phyloP scores from a whole-genome alignment of 2,888 invertebrate genomes.

The Ophion costatus region DNA sequence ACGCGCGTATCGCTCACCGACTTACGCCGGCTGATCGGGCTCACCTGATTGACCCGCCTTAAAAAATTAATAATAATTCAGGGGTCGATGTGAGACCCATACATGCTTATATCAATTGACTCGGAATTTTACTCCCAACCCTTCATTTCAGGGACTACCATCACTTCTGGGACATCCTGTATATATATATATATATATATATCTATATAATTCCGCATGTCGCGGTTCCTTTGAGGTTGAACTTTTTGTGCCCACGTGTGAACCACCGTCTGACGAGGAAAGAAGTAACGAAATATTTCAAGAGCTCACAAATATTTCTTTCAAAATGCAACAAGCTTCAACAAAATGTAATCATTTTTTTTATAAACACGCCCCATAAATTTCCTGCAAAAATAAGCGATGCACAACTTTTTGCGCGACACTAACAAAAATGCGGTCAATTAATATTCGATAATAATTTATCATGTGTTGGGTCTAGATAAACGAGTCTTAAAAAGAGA shows the following conservation, averaged over 20 bases:
- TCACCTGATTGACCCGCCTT: neutral
- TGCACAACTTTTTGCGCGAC: too few relatives aligned
- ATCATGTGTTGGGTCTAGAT: neutral
- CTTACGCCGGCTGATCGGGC: too few relatives aligned
- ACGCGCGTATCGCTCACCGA: too few relatives aligned
- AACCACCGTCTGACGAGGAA: neutral
- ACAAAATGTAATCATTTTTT: neutral
- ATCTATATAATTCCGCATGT: slow-evolving; percentile 6
- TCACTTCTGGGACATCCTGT: neutral
- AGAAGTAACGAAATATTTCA: too few relatives aligned
- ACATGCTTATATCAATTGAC: too few relatives aligned
- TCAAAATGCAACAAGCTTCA: neutral
- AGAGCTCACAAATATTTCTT: neutral
- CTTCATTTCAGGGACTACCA: too few relatives aligned
- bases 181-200: too few relatives aligned
- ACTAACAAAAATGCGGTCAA: neutral
- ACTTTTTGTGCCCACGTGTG: slow-evolving; percentile 39
- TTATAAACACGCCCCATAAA: neutral
- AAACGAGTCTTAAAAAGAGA: too few relatives aligned
- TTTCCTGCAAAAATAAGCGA: neutral
- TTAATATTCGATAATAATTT: neutral
- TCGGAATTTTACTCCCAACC: too few relatives aligned
- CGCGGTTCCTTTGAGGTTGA: slow-evolving; percentile 31
- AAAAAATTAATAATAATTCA: neutral
- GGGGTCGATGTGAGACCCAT: too few relatives aligned